These are phyloP conservation scores for Ptiloglossa arizonensis DNA, from an alignment of 1,140 invertebrate genomes.

Conservation along the genomic window DNA sequence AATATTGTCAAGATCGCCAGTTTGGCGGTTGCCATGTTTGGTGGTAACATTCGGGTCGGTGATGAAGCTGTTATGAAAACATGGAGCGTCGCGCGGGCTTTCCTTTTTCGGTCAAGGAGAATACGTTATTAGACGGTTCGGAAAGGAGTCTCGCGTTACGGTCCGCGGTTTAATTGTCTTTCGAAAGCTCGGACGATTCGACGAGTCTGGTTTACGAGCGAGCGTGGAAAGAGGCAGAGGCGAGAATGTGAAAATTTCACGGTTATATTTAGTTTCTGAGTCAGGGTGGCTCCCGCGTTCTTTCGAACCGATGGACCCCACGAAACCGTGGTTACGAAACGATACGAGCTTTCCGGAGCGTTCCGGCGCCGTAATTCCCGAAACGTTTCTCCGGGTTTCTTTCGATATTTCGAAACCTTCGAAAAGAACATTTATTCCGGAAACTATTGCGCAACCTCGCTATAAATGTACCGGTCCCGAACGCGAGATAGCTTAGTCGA, in stretches of 20 bases:
- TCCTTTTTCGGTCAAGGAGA: slow-evolving; percentile 46
- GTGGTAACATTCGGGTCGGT: slow-evolving; percentile 2
- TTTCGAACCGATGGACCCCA: neutral
- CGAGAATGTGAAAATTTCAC: slow-evolving; percentile 44
- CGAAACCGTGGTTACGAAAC: neutral
- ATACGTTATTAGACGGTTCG: slow-evolving; percentile 27
- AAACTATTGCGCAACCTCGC: too few species aligned
- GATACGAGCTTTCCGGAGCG: neutral
- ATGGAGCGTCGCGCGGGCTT: neutral
- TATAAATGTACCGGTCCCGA: too few species aligned
- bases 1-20: neutral
- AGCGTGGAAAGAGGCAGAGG: slow-evolving; percentile 20
- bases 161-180: slow-evolving; percentile 18
- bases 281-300: slow-evolving; percentile 45
- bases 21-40: neutral
- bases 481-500: too few species aligned
- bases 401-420: too few species aligned
- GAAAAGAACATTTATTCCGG: too few species aligned
- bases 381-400: too few species aligned
- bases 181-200: slow-evolving; percentile 26
- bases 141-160: slow-evolving; percentile 27
- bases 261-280: slow-evolving; percentile 68
- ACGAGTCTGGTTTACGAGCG: slow-evolving; percentile 15
- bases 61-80: slow-evolving; percentile 6
- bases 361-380: neutral